Conservation (phyloP, 2,888 invertebrate genomes). For the Epirrhoe tristata region DNA sequence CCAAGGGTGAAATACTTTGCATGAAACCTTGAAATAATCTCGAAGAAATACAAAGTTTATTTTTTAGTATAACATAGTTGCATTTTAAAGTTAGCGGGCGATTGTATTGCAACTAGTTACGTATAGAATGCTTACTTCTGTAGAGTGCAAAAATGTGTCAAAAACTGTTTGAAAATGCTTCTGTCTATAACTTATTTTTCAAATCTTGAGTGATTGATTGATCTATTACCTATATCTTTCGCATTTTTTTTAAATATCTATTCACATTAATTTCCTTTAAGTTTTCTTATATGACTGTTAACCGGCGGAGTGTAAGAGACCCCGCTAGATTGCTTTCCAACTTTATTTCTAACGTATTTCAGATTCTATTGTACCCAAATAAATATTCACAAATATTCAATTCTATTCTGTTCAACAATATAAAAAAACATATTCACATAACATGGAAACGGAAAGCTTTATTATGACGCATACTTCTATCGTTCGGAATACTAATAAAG, state of each 20-base stretch:
- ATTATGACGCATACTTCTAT: neutral
- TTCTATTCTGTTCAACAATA: slow-evolving; percentile 6
- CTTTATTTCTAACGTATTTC: neutral
- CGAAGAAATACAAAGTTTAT: neutral
- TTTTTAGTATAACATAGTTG: neutral
- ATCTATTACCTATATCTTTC: too few relatives aligned
- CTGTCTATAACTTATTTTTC: too few relatives aligned
- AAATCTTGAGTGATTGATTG: too few relatives aligned
- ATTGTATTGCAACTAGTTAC: too few relatives aligned
- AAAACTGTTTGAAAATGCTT: too few relatives aligned
- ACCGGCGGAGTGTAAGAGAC: too few relatives aligned
- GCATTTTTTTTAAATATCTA: too few relatives aligned
- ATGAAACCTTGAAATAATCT: neutral
- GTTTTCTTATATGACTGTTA: too few relatives aligned
- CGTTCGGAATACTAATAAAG: neutral
- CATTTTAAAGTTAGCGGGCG: neutral
- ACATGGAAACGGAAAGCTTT: neutral
- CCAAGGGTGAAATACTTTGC: slow-evolving; percentile 12
- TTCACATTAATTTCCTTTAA: too few relatives aligned
- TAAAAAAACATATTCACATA: neutral
- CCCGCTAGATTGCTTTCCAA: too few relatives aligned
- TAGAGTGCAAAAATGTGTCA: too few relatives aligned
- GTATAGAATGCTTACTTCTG: too few relatives aligned
- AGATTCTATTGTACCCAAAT: neutral
- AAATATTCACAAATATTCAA: neutral